Percentiles rank a stretch among this genome's conserved stretches.
These are phyloP conservation scores for Trididemnum clinides DNA, from an alignment of 23 tunicate genomes.

Conservation along the genomic window DNA sequence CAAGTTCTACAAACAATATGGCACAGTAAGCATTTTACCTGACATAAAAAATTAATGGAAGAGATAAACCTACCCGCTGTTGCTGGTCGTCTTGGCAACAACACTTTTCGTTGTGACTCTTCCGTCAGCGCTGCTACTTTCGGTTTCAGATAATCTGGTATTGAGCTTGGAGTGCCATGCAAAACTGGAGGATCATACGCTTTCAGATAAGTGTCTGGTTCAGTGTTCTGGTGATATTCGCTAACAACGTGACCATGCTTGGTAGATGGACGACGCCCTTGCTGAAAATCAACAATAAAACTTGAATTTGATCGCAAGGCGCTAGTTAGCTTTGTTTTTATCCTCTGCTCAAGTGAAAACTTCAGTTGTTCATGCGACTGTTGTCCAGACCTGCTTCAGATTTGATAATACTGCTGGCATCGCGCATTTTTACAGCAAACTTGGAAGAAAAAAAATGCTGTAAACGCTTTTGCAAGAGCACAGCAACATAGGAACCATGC, in stretches of 20 bases:
- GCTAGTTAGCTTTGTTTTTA: too few species aligned
- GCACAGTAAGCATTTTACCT: not conserved
- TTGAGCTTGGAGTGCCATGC: slow-evolving; percentile 47
- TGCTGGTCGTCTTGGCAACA: slow-evolving; percentile 46
- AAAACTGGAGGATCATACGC: slow-evolving; percentile 36
- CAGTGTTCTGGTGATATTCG: slow-evolving; percentile 50
- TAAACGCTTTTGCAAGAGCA: too few species aligned
- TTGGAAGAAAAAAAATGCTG: too few species aligned
- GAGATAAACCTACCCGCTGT: slow-evolving; percentile 59
- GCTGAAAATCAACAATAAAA: too few species aligned
- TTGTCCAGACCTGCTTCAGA: too few species aligned
- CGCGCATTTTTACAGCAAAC: too few species aligned
- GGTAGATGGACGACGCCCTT: not conserved
- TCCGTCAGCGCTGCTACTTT: slow-evolving; percentile 36
- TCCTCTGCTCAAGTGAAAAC: too few species aligned
- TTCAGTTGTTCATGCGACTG: too few species aligned
- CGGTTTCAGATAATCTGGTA: slow-evolving; percentile 47
- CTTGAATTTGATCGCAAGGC: too few species aligned
- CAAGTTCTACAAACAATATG: not conserved
- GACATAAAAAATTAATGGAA: not conserved
- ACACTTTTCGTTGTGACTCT: not conserved
- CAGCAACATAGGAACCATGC: too few species aligned
- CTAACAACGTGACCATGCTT: slow-evolving; percentile 34
- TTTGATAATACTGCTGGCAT: too few species aligned
- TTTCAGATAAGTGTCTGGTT: slow-evolving; percentile 40